phyloP scores from a whole-genome alignment of 2,888 invertebrate species.

The Autographa gamma region DNA sequence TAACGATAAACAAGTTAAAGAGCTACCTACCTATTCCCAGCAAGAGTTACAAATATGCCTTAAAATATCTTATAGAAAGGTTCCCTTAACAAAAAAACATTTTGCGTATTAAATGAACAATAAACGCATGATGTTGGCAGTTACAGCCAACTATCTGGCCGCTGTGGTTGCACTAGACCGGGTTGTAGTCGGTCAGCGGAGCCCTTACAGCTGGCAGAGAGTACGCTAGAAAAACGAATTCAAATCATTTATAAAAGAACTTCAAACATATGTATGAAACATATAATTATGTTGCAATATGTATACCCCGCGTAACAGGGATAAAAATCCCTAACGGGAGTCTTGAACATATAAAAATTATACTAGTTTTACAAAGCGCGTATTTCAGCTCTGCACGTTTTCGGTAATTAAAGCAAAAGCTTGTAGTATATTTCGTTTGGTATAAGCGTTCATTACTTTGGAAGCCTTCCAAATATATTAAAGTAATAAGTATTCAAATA shows the following conservation, averaged over 20 bases:
- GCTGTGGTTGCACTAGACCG: conserved; percentile 31
- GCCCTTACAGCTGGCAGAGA: conserved; percentile 28
- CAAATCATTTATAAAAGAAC: conserved; percentile 13
- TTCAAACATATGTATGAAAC: not conserved
- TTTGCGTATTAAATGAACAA: not conserved
- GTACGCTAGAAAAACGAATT: conserved; percentile 47
- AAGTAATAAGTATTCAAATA: conserved; percentile 66
- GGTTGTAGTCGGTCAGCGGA: conserved; percentile 26
- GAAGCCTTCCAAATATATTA: conserved; percentile 63
- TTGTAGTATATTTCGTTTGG: conserved; percentile 12
- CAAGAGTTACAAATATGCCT: too few relatives aligned
- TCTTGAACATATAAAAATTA: not conserved
- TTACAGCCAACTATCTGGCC: conserved; percentile 27
- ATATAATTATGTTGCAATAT: too few relatives aligned
- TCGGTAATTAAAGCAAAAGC: conserved; percentile 34
- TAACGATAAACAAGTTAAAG: too few relatives aligned
- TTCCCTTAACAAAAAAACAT: too few relatives aligned
- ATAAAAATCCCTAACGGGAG: too few relatives aligned
- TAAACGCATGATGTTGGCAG: conserved; percentile 28
- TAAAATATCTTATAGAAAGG: too few relatives aligned
- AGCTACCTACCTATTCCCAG: too few relatives aligned
- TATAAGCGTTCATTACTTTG: conserved; percentile 61
- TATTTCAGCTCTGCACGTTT: not conserved
- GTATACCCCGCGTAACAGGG: too few relatives aligned
- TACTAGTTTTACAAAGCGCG: conserved; percentile 20